Evolutionary conservation across 2,797 vertebrate species (phyloP), one percentile per base, ranked within the genome.

Genomic region (Cirrhinus mrigala): DNA sequence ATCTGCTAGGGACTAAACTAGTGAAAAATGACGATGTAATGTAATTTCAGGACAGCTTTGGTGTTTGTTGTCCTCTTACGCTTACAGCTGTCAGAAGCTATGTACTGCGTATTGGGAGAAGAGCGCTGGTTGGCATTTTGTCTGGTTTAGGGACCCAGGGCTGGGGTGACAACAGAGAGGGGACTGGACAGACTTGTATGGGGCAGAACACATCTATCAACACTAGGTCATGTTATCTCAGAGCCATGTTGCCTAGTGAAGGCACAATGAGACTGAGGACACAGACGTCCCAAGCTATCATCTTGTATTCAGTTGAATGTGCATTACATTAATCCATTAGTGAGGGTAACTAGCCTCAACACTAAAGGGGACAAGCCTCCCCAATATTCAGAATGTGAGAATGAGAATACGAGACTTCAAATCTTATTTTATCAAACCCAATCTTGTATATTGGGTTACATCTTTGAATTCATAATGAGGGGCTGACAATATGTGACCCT

Each of bases 71-170:
- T 20, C 22, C 56, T 82, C 56, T 62, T 73, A 52, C 4, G 58
- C 48, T 54, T 27, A 71, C 79, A 81, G 50, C 58, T 83, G 71
- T 83, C 82, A 83, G 27, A 75, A 76, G 29, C 60, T 24, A 83
- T 83, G 33, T 77, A 52, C 48, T 77, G 6, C 44, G 6, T 18
- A 68, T 52, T 77, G 7, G 48, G 48, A 56, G 60, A 83, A 29
- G 46, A 22, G 33, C 15, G 48, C 73, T 54, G 58, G n/a, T 76
- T 52, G 71, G 22, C 58, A 54, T 18, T 68, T 54, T 56, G 82
- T 83, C 29, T 76, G 73, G 60, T 76, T 83, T 77, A 68, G n/a
- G 60, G 33, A 75, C 58, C 46, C 60, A 66, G 2, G n/a, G 48
- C 46, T 76, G 27, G 48, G 46, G 58, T 68, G 60, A 68, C 22